phyloP scores from a whole-genome alignment of 2,888 invertebrate species.

The Nysson spinosus region DNA sequence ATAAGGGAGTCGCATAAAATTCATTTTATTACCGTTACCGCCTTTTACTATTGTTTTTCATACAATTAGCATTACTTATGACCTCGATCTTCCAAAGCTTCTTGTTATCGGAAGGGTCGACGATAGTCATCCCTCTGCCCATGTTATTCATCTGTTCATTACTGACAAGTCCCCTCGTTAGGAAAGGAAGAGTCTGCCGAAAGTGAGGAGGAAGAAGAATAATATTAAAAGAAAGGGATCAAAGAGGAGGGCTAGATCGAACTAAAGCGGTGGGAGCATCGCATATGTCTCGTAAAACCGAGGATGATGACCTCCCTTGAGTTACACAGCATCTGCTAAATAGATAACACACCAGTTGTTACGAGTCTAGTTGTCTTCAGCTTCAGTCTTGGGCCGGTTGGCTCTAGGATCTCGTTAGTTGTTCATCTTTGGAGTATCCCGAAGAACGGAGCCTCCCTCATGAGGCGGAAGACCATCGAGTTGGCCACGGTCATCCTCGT shows the following conservation, averaged over 20 bases:
- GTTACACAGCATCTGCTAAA: constrained; percentile 68
- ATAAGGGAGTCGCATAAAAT: too few relatives aligned
- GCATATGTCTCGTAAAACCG: constrained; percentile 55
- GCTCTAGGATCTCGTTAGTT: constrained; percentile 37
- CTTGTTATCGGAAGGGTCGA: too few relatives aligned
- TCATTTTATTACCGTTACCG: too few relatives aligned
- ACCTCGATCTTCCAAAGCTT: too few relatives aligned
- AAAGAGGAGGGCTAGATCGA: constrained; percentile 40
- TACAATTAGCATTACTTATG: too few relatives aligned
- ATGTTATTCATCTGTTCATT: too few relatives aligned
- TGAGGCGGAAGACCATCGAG: constrained; percentile 42
- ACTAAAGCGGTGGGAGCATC: constrained; percentile 47
- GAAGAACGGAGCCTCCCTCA: constrained; percentile 15
- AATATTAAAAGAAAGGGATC: constrained; percentile 33
- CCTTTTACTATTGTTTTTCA: too few relatives aligned
- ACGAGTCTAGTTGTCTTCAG: constrained; percentile 68
- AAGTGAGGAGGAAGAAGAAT: constrained; percentile 12
- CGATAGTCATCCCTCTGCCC: too few relatives aligned
- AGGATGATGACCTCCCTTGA: constrained; percentile 71
- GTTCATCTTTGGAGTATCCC: constrained; percentile 4
- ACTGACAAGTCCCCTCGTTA: too few relatives aligned
- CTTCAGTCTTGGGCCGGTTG: constrained; percentile 62
- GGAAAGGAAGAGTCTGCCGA: background rate
- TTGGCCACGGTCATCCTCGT: constrained; percentile 50
- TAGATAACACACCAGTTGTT: constrained; percentile 65